phyloP scores from a whole-genome alignment of 1,140 invertebrate genomes.

The Pseudomyrmex gracilis region DNA sequence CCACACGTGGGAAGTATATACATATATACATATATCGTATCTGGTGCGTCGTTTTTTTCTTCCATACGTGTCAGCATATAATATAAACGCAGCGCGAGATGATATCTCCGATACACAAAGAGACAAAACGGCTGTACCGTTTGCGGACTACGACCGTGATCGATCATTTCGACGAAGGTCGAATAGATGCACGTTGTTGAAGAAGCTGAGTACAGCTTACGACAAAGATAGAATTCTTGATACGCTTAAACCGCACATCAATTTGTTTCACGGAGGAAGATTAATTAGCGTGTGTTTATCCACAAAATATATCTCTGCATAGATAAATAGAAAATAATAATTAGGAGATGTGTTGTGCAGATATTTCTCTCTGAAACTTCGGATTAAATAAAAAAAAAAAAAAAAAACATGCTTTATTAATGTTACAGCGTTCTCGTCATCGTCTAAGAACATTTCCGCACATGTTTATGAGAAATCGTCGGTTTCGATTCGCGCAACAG shows the following conservation, averaged over 20 bases:
- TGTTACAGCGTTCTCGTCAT: background rate
- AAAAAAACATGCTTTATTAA: background rate
- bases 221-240: conserved; percentile 28
- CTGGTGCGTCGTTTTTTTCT: conserved; percentile 64
- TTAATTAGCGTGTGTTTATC: conserved; percentile 30
- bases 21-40: conserved; percentile 35
- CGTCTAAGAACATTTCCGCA: background rate
- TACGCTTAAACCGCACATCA: conserved; percentile 10
- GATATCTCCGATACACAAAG: conserved; percentile 62
- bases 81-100: conserved; percentile 63
- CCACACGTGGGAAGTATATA: conserved; percentile 23
- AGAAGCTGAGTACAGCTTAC: conserved; percentile 43
- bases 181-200: conserved; percentile 38
- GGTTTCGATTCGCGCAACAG: conserved; percentile 26
- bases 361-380: background rate
- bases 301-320: background rate
- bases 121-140: conserved; percentile 69
- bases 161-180: conserved; percentile 68
- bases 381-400: background rate
- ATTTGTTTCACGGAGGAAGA: conserved; percentile 18
- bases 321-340: background rate
- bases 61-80: conserved; percentile 66
- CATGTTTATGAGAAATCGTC: background rate
- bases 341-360: background rate
- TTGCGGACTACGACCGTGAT: conserved; percentile 52